Conservation (phyloP, 2,888 invertebrate species). For the Leucophora obtusa region DNA sequence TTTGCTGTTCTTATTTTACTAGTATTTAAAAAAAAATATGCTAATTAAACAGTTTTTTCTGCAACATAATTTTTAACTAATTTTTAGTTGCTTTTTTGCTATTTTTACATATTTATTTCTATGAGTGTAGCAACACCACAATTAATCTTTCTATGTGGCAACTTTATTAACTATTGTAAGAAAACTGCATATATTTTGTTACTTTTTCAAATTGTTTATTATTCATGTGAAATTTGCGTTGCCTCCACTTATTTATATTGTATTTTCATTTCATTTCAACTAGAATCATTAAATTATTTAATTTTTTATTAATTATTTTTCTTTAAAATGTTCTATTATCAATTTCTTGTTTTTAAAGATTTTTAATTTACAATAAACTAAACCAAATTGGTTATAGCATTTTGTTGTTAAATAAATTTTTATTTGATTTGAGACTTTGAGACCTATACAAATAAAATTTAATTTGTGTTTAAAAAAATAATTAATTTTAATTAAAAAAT, state of each 20-base stretch:
- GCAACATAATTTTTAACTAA: too few relatives aligned
- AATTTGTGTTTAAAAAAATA: background rate
- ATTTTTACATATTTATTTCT: too few relatives aligned
- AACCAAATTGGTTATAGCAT: constrained; percentile 10
- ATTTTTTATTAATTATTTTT: constrained; percentile 18
- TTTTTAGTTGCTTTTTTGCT: too few relatives aligned
- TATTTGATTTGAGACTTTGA: background rate
- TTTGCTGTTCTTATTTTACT: too few relatives aligned
- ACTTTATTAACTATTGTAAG: too few relatives aligned
- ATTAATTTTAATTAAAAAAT: constrained; percentile 23
- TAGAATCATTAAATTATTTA: constrained; percentile 18
- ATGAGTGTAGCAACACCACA: too few relatives aligned
- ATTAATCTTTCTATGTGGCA: too few relatives aligned
- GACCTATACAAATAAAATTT: background rate
- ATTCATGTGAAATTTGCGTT: constrained; percentile 43
- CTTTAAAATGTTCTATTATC: constrained; percentile 3
- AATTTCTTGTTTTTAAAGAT: background rate
- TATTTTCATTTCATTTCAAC: constrained; percentile 18
- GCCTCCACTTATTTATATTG: constrained; percentile 21
- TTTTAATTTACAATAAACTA: background rate
- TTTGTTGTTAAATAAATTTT: background rate
- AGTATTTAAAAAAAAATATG: too few relatives aligned
- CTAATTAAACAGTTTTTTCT: too few relatives aligned
- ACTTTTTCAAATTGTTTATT: background rate
- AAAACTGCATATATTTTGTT: background rate